Conservation (phyloP, 2,113 vertebrate species). For the Hypocryptadius cinnamomeus region DNA sequence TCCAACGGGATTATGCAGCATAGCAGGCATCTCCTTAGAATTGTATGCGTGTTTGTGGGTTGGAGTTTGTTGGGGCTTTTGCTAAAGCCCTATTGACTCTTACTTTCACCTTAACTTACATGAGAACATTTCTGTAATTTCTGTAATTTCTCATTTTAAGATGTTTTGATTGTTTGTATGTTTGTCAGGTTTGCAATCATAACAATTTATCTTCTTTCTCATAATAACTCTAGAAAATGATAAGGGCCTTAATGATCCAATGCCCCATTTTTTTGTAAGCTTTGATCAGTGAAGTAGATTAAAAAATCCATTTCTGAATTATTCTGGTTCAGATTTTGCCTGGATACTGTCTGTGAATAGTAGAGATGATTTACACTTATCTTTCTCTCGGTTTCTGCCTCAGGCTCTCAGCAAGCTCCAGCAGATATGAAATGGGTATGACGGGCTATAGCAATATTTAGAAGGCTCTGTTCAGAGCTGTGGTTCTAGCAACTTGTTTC, state of each 20-base stretch:
- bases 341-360: neutral
- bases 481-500: neutral
- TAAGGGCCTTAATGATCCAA: neutral
- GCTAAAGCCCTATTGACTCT: neutral
- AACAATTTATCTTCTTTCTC: neutral
- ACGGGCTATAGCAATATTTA: neutral
- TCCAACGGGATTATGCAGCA: neutral
- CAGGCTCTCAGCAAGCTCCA: neutral
- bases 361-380: neutral
- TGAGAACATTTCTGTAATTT: rapidly evolving
- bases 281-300: neutral
- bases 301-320: neutral
- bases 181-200: neutral
- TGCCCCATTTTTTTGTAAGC: neutral
- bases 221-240: neutral
- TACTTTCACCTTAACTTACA: neutral
- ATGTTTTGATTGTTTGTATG: neutral
- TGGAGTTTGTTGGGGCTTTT: neutral
- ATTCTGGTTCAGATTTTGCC: neutral
- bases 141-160: neutral
- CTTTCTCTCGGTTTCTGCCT: neutral
- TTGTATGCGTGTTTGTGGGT: neutral
- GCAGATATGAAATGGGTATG: neutral
- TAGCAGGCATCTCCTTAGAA: neutral
- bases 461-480: neutral